These are phyloP conservation scores for Tenthredo livida DNA, from an alignment of 2,888 invertebrate species.

Conservation along the genomic window DNA sequence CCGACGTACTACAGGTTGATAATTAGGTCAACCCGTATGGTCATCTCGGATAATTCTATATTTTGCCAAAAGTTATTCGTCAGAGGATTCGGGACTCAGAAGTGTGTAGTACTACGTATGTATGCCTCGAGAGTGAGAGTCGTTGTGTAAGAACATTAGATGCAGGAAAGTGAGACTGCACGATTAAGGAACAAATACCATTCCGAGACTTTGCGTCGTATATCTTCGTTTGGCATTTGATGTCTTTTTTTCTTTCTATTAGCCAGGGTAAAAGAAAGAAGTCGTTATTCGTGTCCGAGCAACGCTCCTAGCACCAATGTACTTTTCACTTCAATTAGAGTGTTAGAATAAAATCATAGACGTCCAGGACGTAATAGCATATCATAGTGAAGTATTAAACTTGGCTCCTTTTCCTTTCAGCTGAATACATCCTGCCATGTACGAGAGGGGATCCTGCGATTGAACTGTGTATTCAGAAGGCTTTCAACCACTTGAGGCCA, in stretches of 20 bases:
- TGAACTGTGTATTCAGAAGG: slow-evolving; percentile 84
- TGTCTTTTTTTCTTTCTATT: background rate
- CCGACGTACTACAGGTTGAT: background rate
- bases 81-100: background rate
- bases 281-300: background rate
- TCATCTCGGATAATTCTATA: background rate
- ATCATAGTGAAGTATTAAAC: background rate
- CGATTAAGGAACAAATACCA: slow-evolving; percentile 25
- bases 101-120: background rate
- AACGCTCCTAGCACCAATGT: background rate
- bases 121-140: slow-evolving; percentile 59
- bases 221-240: background rate
- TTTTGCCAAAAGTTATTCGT: background rate
- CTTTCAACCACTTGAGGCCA: slow-evolving; percentile 87
- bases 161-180: slow-evolving; percentile 15
- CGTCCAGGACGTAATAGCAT: background rate
- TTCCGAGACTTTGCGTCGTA: background rate
- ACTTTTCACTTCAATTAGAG: background rate
- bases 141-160: slow-evolving; percentile 58
- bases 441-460: slow-evolving; percentile 83
- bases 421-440: slow-evolving; percentile 87
- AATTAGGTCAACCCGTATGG: background rate
- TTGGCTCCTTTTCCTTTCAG: slow-evolving; percentile 78
- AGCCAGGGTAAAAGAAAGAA: background rate
- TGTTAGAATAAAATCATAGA: background rate